Evolutionary conservation across 2,113 vertebrate species (phyloP).

Genomic region (Sphyrna mokarran): DNA sequence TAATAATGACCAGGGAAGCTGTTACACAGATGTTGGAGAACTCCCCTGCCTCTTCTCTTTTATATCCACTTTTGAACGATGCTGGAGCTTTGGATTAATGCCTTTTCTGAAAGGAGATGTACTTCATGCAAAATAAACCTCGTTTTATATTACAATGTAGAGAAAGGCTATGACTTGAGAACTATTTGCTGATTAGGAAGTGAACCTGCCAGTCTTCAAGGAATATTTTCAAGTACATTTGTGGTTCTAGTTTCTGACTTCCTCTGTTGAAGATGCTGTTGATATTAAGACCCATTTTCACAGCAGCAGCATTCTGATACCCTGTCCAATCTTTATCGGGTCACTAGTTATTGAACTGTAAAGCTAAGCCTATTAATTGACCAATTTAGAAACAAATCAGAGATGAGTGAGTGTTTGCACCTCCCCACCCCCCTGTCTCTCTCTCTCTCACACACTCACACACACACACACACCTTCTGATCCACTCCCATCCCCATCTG

Average conservation of each 20-base stretch:
- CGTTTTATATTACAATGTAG: background rate
- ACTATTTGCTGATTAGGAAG: background rate
- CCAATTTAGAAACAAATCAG: background rate
- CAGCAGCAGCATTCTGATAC: background rate
- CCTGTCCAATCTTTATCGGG: background rate
- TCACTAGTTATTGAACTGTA: background rate
- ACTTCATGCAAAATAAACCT: background rate
- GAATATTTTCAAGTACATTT: background rate
- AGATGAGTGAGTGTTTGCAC: background rate
- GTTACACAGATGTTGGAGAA: background rate
- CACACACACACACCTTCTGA: background rate
- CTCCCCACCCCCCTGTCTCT: no score
- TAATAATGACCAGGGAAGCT: background rate
- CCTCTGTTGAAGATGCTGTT: no score
- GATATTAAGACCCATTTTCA: background rate
- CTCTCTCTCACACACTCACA: no score
- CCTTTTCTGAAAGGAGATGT: background rate
- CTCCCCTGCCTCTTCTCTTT: no score
- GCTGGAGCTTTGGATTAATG: no score
- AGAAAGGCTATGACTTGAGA: background rate
- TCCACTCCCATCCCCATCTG: background rate
- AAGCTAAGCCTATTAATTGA: background rate
- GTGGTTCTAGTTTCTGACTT: background rate
- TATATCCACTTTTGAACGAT: no score
- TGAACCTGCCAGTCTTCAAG: background rate